A percentile compares a stretch with the other conserved stretches of the same genome.
Conservation (phyloP, 2,888 invertebrate species). For the Podabrus alpinus region DNA sequence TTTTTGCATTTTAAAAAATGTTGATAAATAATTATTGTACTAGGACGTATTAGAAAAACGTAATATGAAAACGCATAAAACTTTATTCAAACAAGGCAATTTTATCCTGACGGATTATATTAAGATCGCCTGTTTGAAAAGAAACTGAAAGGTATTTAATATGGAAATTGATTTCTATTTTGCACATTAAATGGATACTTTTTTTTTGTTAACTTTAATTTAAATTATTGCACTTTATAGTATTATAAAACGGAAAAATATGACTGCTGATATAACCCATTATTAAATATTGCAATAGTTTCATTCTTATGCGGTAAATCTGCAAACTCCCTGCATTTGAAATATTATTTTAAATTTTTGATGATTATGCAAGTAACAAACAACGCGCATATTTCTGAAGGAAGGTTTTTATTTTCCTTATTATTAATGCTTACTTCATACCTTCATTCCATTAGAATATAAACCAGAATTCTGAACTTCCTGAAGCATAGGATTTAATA, state of each 20-base stretch:
- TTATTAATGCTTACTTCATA: slow-evolving; percentile 19
- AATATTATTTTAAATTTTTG: background rate
- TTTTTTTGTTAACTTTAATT: background rate
- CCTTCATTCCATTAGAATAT: slow-evolving; percentile 41
- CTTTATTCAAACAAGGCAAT: background rate
- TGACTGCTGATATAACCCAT: too few relatives aligned
- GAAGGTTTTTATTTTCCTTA: background rate
- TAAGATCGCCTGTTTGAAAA: background rate
- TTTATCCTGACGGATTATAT: background rate
- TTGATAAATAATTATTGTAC: background rate
- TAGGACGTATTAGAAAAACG: background rate
- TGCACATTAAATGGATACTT: background rate
- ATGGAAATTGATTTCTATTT: background rate
- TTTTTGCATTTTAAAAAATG: background rate
- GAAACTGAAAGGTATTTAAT: background rate
- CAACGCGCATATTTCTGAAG: background rate
- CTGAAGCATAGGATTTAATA: slow-evolving; percentile 42
- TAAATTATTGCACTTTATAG: too few relatives aligned
- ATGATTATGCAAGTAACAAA: background rate
- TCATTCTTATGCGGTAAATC: too few relatives aligned
- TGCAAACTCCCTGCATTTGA: too few relatives aligned
- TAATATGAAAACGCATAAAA: background rate
- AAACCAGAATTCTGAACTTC: slow-evolving; percentile 34
- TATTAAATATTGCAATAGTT: too few relatives aligned
- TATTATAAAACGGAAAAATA: too few relatives aligned